Percentiles rank a stretch among this genome's conserved stretches.
phyloP scores from a whole-genome alignment of 2,888 invertebrate species.

The Reticulitermes lucifugus region DNA sequence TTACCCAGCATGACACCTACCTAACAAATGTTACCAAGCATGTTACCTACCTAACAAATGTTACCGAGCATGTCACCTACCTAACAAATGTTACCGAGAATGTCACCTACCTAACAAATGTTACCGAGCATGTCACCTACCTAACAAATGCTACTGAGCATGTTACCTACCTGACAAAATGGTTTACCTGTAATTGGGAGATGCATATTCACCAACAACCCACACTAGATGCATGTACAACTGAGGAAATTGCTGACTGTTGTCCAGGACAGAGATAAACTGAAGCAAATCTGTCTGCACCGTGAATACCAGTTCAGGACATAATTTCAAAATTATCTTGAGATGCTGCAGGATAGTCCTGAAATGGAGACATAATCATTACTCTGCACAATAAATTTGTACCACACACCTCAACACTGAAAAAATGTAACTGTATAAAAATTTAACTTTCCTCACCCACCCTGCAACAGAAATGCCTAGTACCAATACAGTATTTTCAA shows the following conservation, averaged over 20 bases:
- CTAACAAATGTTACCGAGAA: too few species aligned
- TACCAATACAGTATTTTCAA: too few species aligned
- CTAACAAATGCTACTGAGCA: too few species aligned
- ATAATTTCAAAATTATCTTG: conserved; percentile 23
- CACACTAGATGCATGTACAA: conserved; percentile 44
- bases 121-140: too few species aligned
- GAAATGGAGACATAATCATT: neutral
- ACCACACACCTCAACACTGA: too few species aligned
- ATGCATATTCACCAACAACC: conserved; percentile 44
- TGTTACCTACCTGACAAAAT: neutral
- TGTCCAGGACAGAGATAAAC: conserved; percentile 43
- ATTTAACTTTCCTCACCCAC: too few species aligned
- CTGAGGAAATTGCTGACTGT: conserved; percentile 35
- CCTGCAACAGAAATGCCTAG: too few species aligned
- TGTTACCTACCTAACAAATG: neutral
- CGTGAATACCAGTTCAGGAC: conserved; percentile 42
- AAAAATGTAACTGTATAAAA: too few species aligned
- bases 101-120: neutral
- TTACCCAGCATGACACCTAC: neutral
- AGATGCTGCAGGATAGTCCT: conserved; percentile 41
- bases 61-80: too few species aligned
- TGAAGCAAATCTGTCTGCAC: conserved; percentile 37
- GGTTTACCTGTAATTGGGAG: conserved; percentile 31
- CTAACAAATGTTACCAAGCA: neutral
- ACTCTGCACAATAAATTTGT: too few species aligned